Evolutionary conservation across 2,888 invertebrate species (phyloP), one percentile per base, ranked within the genome.

Genomic region (Callyntrura sp.): DNA sequence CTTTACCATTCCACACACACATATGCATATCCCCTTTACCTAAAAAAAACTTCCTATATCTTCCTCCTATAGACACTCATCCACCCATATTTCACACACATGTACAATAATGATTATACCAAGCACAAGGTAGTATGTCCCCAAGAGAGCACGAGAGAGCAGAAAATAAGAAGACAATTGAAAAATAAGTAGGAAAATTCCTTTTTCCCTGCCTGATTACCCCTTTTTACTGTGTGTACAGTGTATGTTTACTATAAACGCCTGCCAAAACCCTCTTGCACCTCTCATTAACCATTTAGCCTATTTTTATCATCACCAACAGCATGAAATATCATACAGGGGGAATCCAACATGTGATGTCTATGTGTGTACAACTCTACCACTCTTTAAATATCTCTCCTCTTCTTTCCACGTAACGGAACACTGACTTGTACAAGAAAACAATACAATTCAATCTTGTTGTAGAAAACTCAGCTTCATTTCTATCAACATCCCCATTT

Each of bases 201-300:
- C 78, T 85, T 83, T 85, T 78, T 70, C 73, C 76, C 62, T 79
- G 45, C 55, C 48, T 89, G 84, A 85, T 89, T 89, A 70, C 85
- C 43, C n/a, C n/a, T n/a, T n/a, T n/a, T n/a, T n/a, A n/a, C n/a
- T n/a, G n/a, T n/a, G n/a, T n/a, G n/a, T n/a, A n/a, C n/a, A n/a
- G n/a, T n/a, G n/a, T n/a, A n/a, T n/a, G n/a, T n/a, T n/a, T 55
- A 85, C 73, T 78, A 84, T 90, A 90, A 90, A 43, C 84, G 79
- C 84, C 45, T 90, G 90, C 90, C 90, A 90, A 90, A 81, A 81
- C 90, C 76, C 51, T 62, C 57, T 86, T 86, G 65, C 85, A 85
- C 90, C 86, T 90, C 90, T 90, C 90, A 90, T 90, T 90, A 90
- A 86, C 82, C 60, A 86, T 86, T 90, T 90, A 86, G 90, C 90